Evolutionary conservation across 2,113 vertebrate genomes (phyloP), one percentile per base, ranked within the genome.

Genomic region (Cyrtonyx montezumae): DNA sequence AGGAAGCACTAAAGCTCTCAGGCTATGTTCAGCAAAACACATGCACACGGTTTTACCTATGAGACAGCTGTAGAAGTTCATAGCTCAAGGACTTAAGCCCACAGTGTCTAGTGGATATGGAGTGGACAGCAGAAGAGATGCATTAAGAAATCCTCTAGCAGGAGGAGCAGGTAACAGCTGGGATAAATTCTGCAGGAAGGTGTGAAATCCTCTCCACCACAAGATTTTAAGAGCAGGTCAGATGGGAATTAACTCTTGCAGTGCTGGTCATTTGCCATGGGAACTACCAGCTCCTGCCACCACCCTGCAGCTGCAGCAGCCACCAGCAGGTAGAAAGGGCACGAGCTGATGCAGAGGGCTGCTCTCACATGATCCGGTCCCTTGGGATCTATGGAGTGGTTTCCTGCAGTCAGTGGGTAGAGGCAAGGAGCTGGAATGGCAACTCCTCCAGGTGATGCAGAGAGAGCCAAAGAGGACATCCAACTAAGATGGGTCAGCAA

Each of bases 301-400:
- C 20, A 20, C 13, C 48, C 48, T 3, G 0, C 0, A 1, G 63
- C 6, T 15, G n/a, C n/a, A 42, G 48, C 17, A 22, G 15, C 22
- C 61, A 19, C 3, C 7, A 22, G 63, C 16, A 65, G 48, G 7
- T 17, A 45, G 61, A 28, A 28, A 42, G 11, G 46, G 53, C 28
- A 51, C 20, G 48, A 46, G 67, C 16, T 19, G 55, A 25, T 4
- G 30, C 5, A 34, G 51, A 51, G 26, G 40, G n/a, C 11, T 77
- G 70, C 32, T 65, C 45, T 56, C 51, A 6, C 40, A 26, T 0
- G 5, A 13, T 32, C 51, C 82, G 25, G 48, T 15, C 32, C 28
- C 34, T 22, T 4, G 25, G n/a, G 20, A 69, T 36, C 30, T 16
- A 5, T 43, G 16, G 14, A 9, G 71, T 58, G 53, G 15, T 58